Evolutionary conservation across 2,113 vertebrate genomes (phyloP), one percentile per base, ranked within the genome.

Genomic region (Oceanodroma tethys): DNA sequence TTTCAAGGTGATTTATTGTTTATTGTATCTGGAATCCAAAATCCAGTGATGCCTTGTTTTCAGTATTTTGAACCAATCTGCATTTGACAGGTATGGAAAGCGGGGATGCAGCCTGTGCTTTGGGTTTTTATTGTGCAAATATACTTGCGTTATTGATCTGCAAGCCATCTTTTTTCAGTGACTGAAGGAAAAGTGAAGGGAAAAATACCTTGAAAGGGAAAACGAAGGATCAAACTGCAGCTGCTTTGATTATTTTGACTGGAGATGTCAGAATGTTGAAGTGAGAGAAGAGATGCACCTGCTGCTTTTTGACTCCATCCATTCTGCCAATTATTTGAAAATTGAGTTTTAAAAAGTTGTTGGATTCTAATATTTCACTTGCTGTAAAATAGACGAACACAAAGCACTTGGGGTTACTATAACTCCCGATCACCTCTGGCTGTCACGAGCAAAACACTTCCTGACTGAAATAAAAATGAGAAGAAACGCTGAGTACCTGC

Each of bases 191-290:
- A 92, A 90, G 43, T 5, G 3, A 86, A 81, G 48, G 47, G 36
- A 43, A 63, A 73, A 86, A 58, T 59, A 68, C 45, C 91, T 95
- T 93, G 70, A 96, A 94, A 94, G 55, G 62, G 47, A 93, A 93
- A 78, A 81, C 29, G 53, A 82, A 73, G 62, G 66, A 81, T 97
- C 73, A 90, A 58, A 48, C 84, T 72, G 53, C 67, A 73, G n/a
- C 58, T 90, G 52, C 70, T 91, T 94, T 89, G 86, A 91, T 95
- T 96, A 86, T 96, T 97, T 93, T 97, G 95, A 95, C 94, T 96
- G 71, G 74, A 76, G 84, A n/a, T 93, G 91, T 95, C 95, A 96
- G 87, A 82, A 43, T 76, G 62, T 70, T 96, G 73, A 90, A 90
- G 29, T 50, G 45, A 91, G 48, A 67, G 62, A 79, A 56, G 66